Conservation (phyloP, 1,140 invertebrate species). For the Battus philenor region DNA sequence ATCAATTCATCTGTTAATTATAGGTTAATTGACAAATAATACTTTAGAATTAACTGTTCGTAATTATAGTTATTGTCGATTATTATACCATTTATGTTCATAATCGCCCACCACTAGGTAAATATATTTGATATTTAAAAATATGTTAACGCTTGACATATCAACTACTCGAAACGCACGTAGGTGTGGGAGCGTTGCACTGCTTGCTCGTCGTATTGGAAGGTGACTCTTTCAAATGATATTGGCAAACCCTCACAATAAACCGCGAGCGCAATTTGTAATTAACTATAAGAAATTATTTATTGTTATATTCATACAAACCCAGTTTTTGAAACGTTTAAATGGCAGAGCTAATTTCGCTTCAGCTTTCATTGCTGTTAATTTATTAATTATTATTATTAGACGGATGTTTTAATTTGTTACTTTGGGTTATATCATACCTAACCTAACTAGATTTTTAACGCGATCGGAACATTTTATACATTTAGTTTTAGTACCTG, state of each 20-base stretch:
- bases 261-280: constrained; percentile 25
- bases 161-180: constrained; percentile 42
- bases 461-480: too few relatives aligned
- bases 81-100: too few relatives aligned
- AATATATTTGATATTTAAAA: constrained; percentile 21
- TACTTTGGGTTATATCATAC: neutral
- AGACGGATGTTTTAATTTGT: constrained; percentile 4
- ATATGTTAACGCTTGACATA: constrained; percentile 58
- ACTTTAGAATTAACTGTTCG: too few relatives aligned
- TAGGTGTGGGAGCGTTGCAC: constrained; percentile 61
- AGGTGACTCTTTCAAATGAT: constrained; percentile 44
- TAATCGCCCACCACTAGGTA: constrained; percentile 13
- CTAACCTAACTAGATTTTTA: too few relatives aligned
- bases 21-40: too few relatives aligned
- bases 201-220: constrained; percentile 44
- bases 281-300: constrained; percentile 17
- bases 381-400: constrained; percentile 14
- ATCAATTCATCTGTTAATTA: too few relatives aligned
- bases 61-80: too few relatives aligned
- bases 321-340: constrained; percentile 27
- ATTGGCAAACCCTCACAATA: constrained; percentile 73
- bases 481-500: too few relatives aligned
- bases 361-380: constrained; percentile 64
- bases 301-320: constrained; percentile 33
- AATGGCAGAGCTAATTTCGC: constrained; percentile 48